Base-by-base conservation (phyloP, 2,797 vertebrate species). In the Enteromius trimaculatus region DNA sequence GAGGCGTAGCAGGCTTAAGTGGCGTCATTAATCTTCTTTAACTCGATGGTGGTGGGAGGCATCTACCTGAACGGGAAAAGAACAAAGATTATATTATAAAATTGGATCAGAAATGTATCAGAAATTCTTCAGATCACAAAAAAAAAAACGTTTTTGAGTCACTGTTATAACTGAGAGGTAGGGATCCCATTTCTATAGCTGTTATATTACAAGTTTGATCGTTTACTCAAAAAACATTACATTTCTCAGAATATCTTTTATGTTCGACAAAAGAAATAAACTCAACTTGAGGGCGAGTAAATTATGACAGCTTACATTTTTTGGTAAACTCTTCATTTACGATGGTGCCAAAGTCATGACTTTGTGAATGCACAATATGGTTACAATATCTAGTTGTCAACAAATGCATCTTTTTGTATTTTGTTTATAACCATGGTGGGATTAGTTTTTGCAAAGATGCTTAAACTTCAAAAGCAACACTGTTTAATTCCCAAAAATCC, bases 1-100 rank as follows among this genome's bases (percentile, higher is more conserved):
- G 74, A 85, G 66, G 83, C 68, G 10, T 55, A 51, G 71, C n/a
- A 29, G 80, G 37, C 6, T 0, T 6, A 21, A 39, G 74, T 81
- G 39, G 19, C 0, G 5, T 51, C 75, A 77, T 88, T 81, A 64
- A 55, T 81, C 68, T 85, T 83, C 47, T 39, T 58, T 1, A 60
- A 26, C 16, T 65, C 31, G n/a, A 31, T 55, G 58, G 19, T 47
- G 17, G 19, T 64, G 58, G 58, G 26, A 44, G n/a, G 55, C 39
- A 47, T 78, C 42, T 31, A 49, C 26, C 26, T 65, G 11, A 78
- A 78, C 31, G 9, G 8, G 71, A 23, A 37, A 17, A 47, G 53
- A 5, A 21, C 64, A 9, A 51, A 75, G 21, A 75, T 53, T 60
- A 4, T 62, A 49, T 19, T 47, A 17, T 55, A 68, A 29, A 72